Evolutionary conservation across 2,797 vertebrate species (phyloP).

Genomic region (Oreochromis grahami): DNA sequence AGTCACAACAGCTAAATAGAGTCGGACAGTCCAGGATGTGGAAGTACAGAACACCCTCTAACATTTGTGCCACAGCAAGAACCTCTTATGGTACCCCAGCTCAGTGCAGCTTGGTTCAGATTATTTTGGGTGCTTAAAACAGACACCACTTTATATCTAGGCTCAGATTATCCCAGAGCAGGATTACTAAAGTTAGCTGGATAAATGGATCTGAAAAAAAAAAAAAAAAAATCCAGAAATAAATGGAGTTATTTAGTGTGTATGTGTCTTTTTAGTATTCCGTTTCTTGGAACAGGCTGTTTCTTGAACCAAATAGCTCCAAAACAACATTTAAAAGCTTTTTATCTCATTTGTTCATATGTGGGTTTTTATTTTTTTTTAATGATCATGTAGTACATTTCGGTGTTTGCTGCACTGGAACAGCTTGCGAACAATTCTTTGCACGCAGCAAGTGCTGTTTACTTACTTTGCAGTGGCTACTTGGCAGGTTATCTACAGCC

Average conservation of each 20-base stretch:
- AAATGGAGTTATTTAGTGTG: neutral
- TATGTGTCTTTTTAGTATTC: neutral
- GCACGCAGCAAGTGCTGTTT: neutral
- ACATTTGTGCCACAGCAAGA: neutral
- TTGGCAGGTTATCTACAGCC: neutral
- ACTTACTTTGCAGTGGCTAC: neutral
- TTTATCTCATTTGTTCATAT: neutral
- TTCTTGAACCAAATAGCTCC: neutral
- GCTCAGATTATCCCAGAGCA: neutral
- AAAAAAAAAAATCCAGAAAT: neutral
- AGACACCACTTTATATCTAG: neutral
- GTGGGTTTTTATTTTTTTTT: neutral
- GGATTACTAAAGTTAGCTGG: slow-evolving; percentile 6
- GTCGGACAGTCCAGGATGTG: neutral
- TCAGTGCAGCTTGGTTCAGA: neutral
- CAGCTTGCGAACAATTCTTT: neutral
- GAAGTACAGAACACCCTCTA: neutral
- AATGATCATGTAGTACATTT: neutral
- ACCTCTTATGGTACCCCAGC: neutral
- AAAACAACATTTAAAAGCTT: neutral
- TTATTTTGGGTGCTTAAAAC: neutral
- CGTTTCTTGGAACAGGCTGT: neutral
- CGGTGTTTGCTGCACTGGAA: neutral
- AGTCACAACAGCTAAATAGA: neutral
- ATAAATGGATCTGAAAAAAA: neutral